Evolutionary conservation across 2,113 vertebrate genomes (phyloP), one percentile per base, ranked within the genome.

Genomic region (Eulemur macaco): DNA sequence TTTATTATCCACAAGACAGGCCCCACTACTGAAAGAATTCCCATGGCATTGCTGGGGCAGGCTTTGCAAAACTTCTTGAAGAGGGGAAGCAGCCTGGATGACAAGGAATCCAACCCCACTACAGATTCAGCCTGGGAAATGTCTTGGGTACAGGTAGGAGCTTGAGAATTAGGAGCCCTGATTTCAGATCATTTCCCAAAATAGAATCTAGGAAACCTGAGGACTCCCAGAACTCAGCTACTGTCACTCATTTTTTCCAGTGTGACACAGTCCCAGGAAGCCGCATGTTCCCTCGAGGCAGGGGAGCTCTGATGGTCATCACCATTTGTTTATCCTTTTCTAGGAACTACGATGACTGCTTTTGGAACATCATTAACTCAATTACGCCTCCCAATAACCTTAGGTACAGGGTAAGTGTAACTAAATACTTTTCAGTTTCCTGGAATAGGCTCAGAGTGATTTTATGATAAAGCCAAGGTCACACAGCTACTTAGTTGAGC

Each of bases 41-140:
- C 97, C 92, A 97, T 97, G 94, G 97, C 95, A 97, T 98, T 92
- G 68, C 66, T n/a, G 78, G 60, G 37, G 27, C 60, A 89, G 69
- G 47, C 39, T 95, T 97, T 91, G 64, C 76, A 89, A 80, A 85
- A 69, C 15, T 12, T 54, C 64, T n/a, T 68, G 14, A 64, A 31
- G 29, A 31, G 31, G 5, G 23, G 58, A 31, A 64, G 29, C 31
- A 64, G 63, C 63, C 27, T 64, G 12, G 58, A 60, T 27, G 23
- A 60, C 23, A 60, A 60, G 58, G 29, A 31, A 17, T 31, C 64
- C 34, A 14, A n/a, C 34, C 29, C 64, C 64, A 17, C 34, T n/a
- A 18, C 15, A 68, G 64, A 68, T 68, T n/a, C 64, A 34, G 14
- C 14, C 64, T 68, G 64, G 64, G 64, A 29, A n/a, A 68, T n/a